Evolutionary conservation across 2,113 vertebrate species (phyloP), one percentile per base, ranked within the genome.

Genomic region (Peromyscus leucopus): DNA sequence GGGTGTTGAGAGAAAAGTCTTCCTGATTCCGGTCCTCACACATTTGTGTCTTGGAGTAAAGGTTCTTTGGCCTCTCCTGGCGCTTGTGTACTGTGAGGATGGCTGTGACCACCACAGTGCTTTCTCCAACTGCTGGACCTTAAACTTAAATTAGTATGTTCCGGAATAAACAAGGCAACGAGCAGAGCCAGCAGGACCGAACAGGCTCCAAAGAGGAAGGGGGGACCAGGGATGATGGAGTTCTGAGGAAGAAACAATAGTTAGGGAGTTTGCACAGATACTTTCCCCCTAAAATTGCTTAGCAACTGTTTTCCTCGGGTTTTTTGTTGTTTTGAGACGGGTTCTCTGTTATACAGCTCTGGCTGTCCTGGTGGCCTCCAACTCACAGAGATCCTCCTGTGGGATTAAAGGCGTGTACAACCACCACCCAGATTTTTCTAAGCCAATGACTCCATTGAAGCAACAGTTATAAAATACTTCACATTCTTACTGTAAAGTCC

Each of bases 161-260:
- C 99, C 2, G 99, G 99, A 97, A 99, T 99, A 96, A 99, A 99
- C 98, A 99, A 99, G 97, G 99, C 99, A 98, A 99, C 99, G 46
- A 99, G 99, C 16, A 99, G 98, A 74, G 99, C 99, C 96, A 99
- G 94, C 89, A 99, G 98, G 69, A 99, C 99, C 1, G 99, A 99
- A 93, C 99, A 99, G 0, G 99, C 99, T 80, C 99, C 99, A 57
- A 99, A 99, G 48, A 99, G 98, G 97, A 99, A 99, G 0, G 99
- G 99, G 33, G 99, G 99, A 0, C 99, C 99, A 0, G 99, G 99
- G 96, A 99, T 99, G 72, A 99, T 99, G 24, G 99, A 98, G 92
- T 99, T 99, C 99, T 99, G 98, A 39, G 89, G 82, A 96, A 46
- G 89, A 92, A 91, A 88, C 57, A 95, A 93, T 15, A 76, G 72